Base-by-base conservation (phyloP, 2,888 invertebrate species). In the Carabus problematicus region DNA sequence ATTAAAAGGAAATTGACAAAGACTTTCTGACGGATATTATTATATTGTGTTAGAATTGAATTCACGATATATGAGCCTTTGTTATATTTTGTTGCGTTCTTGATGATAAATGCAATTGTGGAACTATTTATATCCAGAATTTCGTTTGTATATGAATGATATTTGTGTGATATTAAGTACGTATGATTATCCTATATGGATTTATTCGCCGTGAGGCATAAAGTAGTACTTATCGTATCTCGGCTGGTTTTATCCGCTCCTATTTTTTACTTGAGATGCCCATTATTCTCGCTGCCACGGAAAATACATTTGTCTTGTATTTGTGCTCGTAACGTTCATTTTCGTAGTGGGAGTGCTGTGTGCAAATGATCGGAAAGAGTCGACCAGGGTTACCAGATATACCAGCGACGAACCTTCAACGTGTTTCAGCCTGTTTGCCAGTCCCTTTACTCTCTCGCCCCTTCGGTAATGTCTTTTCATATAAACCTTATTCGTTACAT, bases 231-330 rank as follows among this genome's bases (percentile, higher is more conserved):
- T 64, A 64, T 12, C 43, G 64, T 39, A 42, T 64, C 56, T 64
- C 19, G 52, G 52, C 52, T 16, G 18, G 52, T 52, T 52, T 52
- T 16, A 52, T 52, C 52, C 16, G 19, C 9, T 16, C 19, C 16
- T 55, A 41, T 64, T 64, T 64, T 54, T 56, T 64, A 19, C 52
- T 52, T 52, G 52, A 29, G 12, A 43, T 56, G 49, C n/a, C 64
- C 64, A 64, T 64, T 64, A 64, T 64, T 64, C 56, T 64, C 56
- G 47, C 64, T 64, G 64, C 45, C 55, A 56, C 56, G 45, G 14
- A 55, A 64, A 64, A 64, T 64, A 64, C 64, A 64, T 64, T 64
- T 56, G 63, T 64, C 63, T 64, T 64, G 63, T 54, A 64, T 64
- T 64, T 64, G 54, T 41, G n/a, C 19, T 43, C 47, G 12, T 29